Conservation (phyloP, 2,113 vertebrate genomes). For the Caretta caretta region DNA sequence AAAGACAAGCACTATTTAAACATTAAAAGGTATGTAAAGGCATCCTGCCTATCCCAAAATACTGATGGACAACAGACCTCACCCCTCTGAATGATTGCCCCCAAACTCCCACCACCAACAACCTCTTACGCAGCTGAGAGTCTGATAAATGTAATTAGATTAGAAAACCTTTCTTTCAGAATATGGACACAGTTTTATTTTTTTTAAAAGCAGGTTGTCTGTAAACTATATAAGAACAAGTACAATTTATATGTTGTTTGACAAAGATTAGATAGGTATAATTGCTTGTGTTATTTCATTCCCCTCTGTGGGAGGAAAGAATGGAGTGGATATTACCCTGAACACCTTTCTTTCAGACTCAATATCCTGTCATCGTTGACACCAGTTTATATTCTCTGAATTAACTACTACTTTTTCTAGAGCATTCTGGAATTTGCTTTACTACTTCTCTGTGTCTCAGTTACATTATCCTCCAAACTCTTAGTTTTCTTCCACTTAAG, state of each 20-base stretch:
- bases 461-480: not conserved
- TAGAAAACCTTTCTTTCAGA: not conserved
- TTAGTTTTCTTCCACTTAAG: not conserved
- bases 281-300: not conserved
- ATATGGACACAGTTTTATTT: not conserved
- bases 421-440: not conserved
- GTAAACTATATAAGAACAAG: not conserved
- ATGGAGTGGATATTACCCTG: not conserved
- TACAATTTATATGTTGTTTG: not conserved
- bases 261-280: not conserved
- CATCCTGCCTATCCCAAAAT: not conserved
- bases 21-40: not conserved
- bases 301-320: not conserved
- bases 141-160: not conserved
- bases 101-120: not conserved
- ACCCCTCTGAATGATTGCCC: not conserved
- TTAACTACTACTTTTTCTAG: not conserved
- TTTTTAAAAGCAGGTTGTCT: not conserved
- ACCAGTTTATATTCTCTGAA: not conserved
- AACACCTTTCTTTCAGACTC: not conserved
- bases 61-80: not conserved
- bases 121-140: not conserved
- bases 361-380: not conserved
- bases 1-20: not conserved
- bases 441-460: not conserved